Base-by-base conservation (phyloP, 2,113 vertebrate species). In the Opisthocomus hoazin region DNA sequence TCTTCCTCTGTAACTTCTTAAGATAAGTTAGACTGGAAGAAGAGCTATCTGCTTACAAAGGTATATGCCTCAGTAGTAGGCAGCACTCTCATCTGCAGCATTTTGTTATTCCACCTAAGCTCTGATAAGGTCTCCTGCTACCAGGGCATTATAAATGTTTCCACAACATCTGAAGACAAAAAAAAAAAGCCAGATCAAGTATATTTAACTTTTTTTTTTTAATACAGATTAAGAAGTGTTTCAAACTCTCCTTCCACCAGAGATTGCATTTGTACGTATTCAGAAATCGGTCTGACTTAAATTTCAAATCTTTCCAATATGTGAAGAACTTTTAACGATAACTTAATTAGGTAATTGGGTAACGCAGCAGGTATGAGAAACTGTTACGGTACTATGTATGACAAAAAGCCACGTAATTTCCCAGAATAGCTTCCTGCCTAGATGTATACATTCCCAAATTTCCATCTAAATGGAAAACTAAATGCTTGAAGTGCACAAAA, bases 381-480 rank as follows among this genome's bases (percentile, higher is more conserved):
- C 26, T 37, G 4, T 53, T 70, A 46, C 0, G 1, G 12, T 37
- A 34, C 26, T 66, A 48, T 3, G 19, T 39, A 43, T 37, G 46
- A 75, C 39, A 50, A 75, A 91, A 85, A 90, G n/a, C 32, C 3
- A 0, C 17, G 21, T 16, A 14, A 82, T 50, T 51, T 68, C 32
- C 48, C 41, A 57, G 65, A 79, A 56, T 4, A 51, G 34, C 29
- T 45, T 70, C 43, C 56, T 83, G 65, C 27, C 22, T 39, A 50
- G 19, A 63, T 53, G 12, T 48, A 36, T 32, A 45, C 11, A 6
- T 63, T 48, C 16, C 56, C 54, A 46, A 74, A 82, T 43, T 83
- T 76, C 37, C 37, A 71, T 39, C 37, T 86, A 53, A 78, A 88
- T 1, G 0, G 45, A 10, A 85, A 92, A 48, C 12, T 18, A 88